A percentile compares a stretch with the other conserved stretches of the same genome.
Conservation (phyloP, 1,140 invertebrate species). For the Phocides pigmalion region DNA sequence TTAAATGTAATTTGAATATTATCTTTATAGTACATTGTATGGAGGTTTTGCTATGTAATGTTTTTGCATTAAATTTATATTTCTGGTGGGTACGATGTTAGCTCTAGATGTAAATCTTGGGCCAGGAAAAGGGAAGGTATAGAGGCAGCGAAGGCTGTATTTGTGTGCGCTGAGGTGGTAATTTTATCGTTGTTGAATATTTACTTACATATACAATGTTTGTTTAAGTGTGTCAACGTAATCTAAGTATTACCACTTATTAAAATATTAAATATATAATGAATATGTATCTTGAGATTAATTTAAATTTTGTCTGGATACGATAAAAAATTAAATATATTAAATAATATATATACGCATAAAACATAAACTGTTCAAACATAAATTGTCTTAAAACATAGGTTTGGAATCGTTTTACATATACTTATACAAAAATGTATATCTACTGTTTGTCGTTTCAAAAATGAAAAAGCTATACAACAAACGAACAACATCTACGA, state of each 20-base stretch:
- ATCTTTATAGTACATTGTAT: conserved; percentile 44
- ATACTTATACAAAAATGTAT: conserved; percentile 35
- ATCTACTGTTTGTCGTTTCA: conserved; percentile 24
- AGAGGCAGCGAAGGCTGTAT: conserved; percentile 24
- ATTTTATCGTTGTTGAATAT: conserved; percentile 71
- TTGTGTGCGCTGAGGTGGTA: conserved; percentile 20
- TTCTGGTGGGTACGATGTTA: conserved; percentile 45
- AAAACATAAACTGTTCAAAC: conserved; percentile 25
- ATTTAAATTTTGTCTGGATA: conserved; percentile 48
- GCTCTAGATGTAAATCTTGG: conserved; percentile 43
- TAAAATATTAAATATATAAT: conserved; percentile 50
- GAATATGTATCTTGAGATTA: conserved; percentile 36
- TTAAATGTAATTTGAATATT: conserved; percentile 72
- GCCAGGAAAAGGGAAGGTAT: conserved; percentile 40
- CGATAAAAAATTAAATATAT: conserved; percentile 35
- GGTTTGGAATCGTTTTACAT: conserved; percentile 44
- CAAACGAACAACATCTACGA: no score
- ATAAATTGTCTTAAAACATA: conserved; percentile 28
- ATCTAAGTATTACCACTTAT: conserved; percentile 57
- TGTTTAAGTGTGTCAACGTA: conserved; percentile 64
- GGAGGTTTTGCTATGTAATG: conserved; percentile 55
- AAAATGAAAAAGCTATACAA: conserved; percentile 9
- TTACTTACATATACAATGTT: conserved; percentile 65
- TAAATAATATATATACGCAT: conserved; percentile 19
- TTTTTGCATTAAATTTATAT: conserved; percentile 54